Evolutionary conservation across 2,888 invertebrate species (phyloP).

Genomic region (Monopis laevigella): DNA sequence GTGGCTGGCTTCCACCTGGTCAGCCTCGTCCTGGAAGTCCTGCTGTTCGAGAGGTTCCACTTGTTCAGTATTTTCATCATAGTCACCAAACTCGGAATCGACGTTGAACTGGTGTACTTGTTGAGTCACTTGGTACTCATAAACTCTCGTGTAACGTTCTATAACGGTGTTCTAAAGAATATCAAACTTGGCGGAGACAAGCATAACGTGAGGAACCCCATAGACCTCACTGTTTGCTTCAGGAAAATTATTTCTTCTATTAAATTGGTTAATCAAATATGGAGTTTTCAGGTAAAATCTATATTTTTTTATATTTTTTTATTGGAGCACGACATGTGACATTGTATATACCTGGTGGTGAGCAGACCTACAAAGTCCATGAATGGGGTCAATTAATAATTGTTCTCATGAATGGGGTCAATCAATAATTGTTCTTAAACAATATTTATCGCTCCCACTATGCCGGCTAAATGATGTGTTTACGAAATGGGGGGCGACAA

Average conservation of each 20-base stretch:
- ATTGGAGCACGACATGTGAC: too few relatives aligned
- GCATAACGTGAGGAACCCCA: neutral
- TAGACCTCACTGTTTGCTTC: neutral
- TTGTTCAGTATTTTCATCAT: neutral
- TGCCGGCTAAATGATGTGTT: too few relatives aligned
- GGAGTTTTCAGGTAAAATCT: slow-evolving; percentile 6
- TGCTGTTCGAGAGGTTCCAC: neutral
- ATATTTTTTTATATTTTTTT: too few relatives aligned
- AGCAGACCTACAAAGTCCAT: too few relatives aligned
- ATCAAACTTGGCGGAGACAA: neutral
- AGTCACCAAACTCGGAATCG: neutral
- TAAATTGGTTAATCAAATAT: neutral
- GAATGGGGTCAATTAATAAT: too few relatives aligned
- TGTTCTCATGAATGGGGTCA: too few relatives aligned
- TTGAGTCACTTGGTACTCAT: neutral
- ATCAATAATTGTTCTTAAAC: too few relatives aligned
- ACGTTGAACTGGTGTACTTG: neutral
- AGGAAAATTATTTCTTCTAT: neutral
- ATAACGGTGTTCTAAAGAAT: neutral
- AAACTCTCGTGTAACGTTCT: neutral
- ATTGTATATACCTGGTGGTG: too few relatives aligned
- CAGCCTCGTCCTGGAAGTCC: neutral
- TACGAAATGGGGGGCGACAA: too few relatives aligned
- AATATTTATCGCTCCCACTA: too few relatives aligned
- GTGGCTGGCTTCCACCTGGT: neutral